phyloP scores from a whole-genome alignment of 2,113 vertebrate genomes.

The Scalopus aquaticus region DNA sequence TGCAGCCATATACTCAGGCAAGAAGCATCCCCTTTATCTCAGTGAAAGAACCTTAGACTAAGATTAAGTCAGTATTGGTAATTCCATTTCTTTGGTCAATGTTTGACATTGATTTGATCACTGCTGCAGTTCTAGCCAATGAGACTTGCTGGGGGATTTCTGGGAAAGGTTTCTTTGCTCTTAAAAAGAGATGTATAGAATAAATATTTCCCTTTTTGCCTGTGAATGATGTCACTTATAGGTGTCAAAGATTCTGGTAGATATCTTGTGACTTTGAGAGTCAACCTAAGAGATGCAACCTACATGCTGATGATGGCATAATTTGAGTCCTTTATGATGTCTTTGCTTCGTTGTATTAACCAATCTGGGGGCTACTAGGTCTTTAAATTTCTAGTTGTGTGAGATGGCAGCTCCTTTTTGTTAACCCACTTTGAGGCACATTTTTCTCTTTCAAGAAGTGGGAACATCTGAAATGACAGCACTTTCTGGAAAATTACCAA shows the following conservation, averaged over 20 bases:
- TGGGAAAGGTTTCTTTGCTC: not conserved
- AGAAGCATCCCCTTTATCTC: not conserved
- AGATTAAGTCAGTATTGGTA: not conserved
- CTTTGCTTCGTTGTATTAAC: not conserved
- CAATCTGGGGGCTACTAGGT: not conserved
- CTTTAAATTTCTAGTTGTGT: not conserved
- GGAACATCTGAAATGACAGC: not conserved
- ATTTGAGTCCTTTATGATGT: not conserved
- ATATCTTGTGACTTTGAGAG: not conserved
- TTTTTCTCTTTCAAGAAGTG: conserved; percentile 4
- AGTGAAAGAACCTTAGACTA: not conserved
- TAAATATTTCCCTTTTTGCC: not conserved
- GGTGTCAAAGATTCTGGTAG: not conserved
- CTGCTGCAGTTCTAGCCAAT: not conserved
- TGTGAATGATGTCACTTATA: not conserved
- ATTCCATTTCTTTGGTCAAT: conserved; percentile 13
- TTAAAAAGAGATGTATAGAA: not conserved
- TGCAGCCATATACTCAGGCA: not conserved
- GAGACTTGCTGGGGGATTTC: not conserved
- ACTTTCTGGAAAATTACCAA: conserved; percentile 4
- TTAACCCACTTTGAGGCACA: conserved; percentile 3
- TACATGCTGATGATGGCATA: not conserved
- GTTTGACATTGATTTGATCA: not conserved
- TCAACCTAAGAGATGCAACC: not conserved
- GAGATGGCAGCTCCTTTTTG: not conserved